A percentile compares a stretch with the other conserved stretches of the same genome.
These are phyloP conservation scores for Melierax canorus DNA, from an alignment of 2,113 vertebrate genomes.

Conservation along the genomic window DNA sequence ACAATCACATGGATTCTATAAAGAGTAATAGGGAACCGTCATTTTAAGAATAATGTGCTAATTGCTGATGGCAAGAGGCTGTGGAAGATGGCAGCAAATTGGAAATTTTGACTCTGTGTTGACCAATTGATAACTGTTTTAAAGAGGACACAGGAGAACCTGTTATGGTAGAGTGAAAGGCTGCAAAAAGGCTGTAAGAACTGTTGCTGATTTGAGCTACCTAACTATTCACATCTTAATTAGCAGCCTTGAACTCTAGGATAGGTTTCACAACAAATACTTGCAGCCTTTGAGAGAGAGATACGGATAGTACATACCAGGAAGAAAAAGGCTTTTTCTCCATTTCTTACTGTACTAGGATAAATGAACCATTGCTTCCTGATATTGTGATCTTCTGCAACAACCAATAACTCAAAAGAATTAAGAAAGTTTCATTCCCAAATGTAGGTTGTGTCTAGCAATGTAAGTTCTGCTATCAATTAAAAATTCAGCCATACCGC, in stretches of 20 bases:
- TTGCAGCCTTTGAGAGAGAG: not conserved
- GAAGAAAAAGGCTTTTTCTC: not conserved
- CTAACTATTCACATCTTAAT: not conserved
- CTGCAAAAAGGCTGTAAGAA: not conserved
- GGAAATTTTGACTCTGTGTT: not conserved
- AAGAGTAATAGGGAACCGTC: not conserved
- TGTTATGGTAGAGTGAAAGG: not conserved
- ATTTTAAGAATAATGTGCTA: not conserved
- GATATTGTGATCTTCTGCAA: not conserved
- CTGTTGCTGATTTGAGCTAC: not conserved
- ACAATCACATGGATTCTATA: not conserved
- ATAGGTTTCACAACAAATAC: not conserved
- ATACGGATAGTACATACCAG: rapidly evolving
- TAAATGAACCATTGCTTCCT: not conserved
- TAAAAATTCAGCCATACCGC: not conserved
- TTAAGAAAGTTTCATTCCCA: not conserved
- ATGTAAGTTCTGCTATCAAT: not conserved
- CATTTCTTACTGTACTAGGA: not conserved
- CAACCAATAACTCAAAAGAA: not conserved
- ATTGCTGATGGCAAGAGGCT: not conserved
- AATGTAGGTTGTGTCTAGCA: not conserved
- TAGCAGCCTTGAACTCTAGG: not conserved
- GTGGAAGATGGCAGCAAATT: not conserved
- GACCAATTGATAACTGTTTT: not conserved
- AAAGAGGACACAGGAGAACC: not conserved